These are phyloP conservation scores for Catalaphyllia jardinei DNA, from an alignment of 64 coral and sea anemone species.

Conservation along the genomic window DNA sequence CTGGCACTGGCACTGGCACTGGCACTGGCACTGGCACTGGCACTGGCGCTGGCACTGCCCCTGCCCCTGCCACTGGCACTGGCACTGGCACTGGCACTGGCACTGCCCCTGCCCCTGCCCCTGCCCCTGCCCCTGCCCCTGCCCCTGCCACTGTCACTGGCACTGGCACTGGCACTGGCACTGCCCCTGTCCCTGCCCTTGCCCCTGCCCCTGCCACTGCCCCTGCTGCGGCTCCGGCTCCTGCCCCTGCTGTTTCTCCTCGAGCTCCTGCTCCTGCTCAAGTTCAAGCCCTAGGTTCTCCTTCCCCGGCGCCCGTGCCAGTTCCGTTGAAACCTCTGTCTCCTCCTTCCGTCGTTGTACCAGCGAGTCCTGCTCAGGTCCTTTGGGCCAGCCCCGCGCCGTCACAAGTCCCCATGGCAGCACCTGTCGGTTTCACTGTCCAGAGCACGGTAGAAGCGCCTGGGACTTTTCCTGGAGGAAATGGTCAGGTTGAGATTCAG, in stretches of 20 bases:
- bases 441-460: slow-evolving; percentile 37
- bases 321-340: background rate
- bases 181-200: background rate
- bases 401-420: background rate
- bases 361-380: slow-evolving; percentile 6
- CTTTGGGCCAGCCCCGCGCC: background rate
- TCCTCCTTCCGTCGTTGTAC: background rate
- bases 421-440: background rate
- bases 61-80: too few relatives aligned
- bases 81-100: too few relatives aligned
- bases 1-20: too few relatives aligned
- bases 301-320: background rate
- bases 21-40: too few relatives aligned
- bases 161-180: too few relatives aligned
- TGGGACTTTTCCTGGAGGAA: slow-evolving; percentile 1
- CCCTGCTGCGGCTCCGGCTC: background rate
- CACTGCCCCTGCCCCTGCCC: too few relatives aligned
- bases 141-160: too few relatives aligned
- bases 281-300: background rate
- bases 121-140: too few relatives aligned
- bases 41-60: too few relatives aligned
- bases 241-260: background rate
- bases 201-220: background rate
- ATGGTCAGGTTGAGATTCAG: slow-evolving; percentile 26
- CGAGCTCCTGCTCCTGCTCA: background rate